Conservation (phyloP, 2,888 invertebrate species). For the Augiades crinisus region DNA sequence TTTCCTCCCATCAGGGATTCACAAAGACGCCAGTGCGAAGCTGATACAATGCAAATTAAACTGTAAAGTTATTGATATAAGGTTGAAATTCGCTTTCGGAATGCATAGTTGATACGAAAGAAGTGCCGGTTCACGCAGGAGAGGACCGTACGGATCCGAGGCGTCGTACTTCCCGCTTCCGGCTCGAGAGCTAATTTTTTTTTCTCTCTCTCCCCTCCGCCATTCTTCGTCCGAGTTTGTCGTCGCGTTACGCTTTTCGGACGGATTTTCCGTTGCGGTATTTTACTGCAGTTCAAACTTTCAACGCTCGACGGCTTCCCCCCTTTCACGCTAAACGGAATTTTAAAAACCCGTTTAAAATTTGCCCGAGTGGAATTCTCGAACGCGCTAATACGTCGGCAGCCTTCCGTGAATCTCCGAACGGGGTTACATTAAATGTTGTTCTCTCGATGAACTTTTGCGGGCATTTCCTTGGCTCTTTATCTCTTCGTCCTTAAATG, state of each 20-base stretch:
- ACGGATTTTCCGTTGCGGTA: conserved; percentile 35
- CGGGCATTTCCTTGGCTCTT: no score
- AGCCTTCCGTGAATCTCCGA: background rate
- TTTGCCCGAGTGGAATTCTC: conserved; percentile 18
- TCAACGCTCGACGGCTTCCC: conserved; percentile 26
- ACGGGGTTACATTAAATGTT: background rate
- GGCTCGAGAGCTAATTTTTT: conserved; percentile 51
- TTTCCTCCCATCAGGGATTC: background rate
- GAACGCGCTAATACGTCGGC: conserved; percentile 9
- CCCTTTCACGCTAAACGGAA: conserved; percentile 31
- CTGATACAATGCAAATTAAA: conserved; percentile 48
- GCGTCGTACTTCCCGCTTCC: conserved; percentile 60
- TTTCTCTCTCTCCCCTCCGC: conserved; percentile 6
- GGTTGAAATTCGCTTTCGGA: conserved; percentile 35
- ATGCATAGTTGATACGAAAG: background rate
- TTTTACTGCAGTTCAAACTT: conserved; percentile 45
- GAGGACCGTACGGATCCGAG: conserved; percentile 67
- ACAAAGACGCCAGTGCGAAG: background rate
- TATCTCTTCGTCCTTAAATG: background rate
- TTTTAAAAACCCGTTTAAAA: conserved; percentile 31
- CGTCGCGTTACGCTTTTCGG: conserved; percentile 36
- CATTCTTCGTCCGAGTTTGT: conserved; percentile 40
- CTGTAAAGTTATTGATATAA: conserved; percentile 44
- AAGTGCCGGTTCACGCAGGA: conserved; percentile 42
- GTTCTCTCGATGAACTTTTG: background rate